phyloP scores from a whole-genome alignment of 2,888 invertebrate species.

The Lissonota sp. region DNA sequence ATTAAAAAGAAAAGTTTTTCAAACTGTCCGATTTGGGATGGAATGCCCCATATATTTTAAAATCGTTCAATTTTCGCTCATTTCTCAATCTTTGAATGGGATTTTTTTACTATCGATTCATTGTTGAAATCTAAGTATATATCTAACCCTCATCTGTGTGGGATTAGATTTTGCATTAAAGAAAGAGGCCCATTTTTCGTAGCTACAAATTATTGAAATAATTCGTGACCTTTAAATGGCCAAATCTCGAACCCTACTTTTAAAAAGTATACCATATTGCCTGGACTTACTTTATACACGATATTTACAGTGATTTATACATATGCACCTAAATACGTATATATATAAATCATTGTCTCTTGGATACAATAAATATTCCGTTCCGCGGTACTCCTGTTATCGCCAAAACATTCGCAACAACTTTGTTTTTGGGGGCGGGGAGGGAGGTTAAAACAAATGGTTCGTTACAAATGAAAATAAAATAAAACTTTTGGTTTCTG shows the following conservation, averaged over 20 bases:
- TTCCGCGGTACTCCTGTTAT: conserved; percentile 66
- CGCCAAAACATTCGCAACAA: conserved; percentile 69
- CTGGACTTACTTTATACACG: background rate
- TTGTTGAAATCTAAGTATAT: too few relatives aligned
- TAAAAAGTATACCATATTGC: background rate
- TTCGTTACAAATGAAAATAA: conserved; percentile 34
- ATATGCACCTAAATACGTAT: background rate
- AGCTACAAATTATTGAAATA: too few relatives aligned
- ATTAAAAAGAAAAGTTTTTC: too few relatives aligned
- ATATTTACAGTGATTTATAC: background rate
- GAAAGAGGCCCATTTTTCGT: too few relatives aligned
- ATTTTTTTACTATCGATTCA: too few relatives aligned
- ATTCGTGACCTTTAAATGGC: too few relatives aligned
- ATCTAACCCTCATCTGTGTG: too few relatives aligned
- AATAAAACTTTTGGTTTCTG: background rate
- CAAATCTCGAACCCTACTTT: too few relatives aligned
- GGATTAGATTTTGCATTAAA: too few relatives aligned
- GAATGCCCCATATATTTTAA: background rate
- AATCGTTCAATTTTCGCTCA: background rate
- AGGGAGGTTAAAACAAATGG: conserved; percentile 44
- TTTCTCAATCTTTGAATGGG: too few relatives aligned
- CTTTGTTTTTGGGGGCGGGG: conserved; percentile 66
- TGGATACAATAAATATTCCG: conserved; percentile 70
- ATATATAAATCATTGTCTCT: conserved; percentile 56
- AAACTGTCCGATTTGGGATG: too few relatives aligned